A percentile compares a stretch with the other conserved stretches of the same genome.
Evolutionary conservation across 2,888 invertebrate genomes (phyloP).

Genomic region (Resseliella maxima): DNA sequence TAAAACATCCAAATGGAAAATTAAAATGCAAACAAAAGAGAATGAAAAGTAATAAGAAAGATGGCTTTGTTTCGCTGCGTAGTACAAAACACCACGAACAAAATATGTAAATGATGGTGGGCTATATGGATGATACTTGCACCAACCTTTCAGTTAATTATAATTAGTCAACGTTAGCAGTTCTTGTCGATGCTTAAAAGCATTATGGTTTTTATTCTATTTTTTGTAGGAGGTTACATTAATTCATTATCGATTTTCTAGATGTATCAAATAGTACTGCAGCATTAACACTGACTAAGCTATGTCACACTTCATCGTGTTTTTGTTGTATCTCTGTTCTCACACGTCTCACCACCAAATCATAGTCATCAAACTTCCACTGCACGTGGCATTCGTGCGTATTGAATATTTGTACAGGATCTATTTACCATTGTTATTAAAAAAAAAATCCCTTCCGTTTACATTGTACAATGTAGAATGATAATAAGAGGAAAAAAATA

Average conservation of each 20-base stretch:
- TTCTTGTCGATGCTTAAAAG: not conserved
- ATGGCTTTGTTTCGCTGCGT: not conserved
- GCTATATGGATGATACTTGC: not conserved
- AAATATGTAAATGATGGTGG: not conserved
- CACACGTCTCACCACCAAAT: not conserved
- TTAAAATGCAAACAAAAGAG: slow-evolving; percentile 43
- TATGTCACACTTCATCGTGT: not conserved
- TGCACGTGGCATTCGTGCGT: slow-evolving; percentile 12
- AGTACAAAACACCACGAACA: not conserved
- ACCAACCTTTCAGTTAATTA: not conserved
- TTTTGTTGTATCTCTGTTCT: not conserved
- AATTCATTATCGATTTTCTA: not conserved
- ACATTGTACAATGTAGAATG: not conserved
- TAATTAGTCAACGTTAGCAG: slow-evolving; percentile 28
- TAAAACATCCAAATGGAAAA: slow-evolving; percentile 8
- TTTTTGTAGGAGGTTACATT: not conserved
- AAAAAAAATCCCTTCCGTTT: slow-evolving; percentile 39
- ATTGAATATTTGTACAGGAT: slow-evolving; percentile 18
- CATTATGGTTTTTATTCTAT: not conserved
- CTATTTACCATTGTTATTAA: slow-evolving; percentile 28
- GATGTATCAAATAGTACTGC: not conserved
- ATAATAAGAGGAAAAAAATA: not conserved
- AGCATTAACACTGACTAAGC: not conserved
- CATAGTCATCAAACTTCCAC: not conserved
- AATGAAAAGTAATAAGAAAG: not conserved